Evolutionary conservation across 2,113 vertebrate species (phyloP).

Genomic region (Tursiops truncatus): DNA sequence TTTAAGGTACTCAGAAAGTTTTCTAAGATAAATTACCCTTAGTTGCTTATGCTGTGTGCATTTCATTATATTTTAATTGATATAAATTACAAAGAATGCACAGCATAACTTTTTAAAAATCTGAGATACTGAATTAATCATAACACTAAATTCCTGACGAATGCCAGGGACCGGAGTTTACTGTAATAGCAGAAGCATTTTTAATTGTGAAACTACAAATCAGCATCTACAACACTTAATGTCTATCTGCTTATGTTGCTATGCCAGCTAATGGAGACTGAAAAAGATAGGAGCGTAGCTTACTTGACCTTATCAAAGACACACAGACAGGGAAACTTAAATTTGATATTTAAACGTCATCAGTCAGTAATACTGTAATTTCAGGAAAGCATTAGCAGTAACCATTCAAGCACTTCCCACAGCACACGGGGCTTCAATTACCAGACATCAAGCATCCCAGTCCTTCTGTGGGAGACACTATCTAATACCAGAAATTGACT

Average conservation of each 20-base stretch:
- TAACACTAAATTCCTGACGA: not conserved
- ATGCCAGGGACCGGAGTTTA: not conserved
- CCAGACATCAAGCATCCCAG: not conserved
- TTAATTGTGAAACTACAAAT: not conserved
- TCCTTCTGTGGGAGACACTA: not conserved
- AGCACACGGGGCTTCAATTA: not conserved
- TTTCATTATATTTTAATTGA: not conserved
- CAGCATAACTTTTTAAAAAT: not conserved
- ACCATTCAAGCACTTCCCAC: not conserved
- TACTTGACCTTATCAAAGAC: not conserved
- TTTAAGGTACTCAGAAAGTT: not conserved
- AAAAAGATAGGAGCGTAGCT: not conserved
- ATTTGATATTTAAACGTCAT: conserved; percentile 12
- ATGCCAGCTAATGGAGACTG: not conserved
- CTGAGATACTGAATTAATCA: not conserved
- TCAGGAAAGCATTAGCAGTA: not conserved
- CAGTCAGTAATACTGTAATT: not conserved
- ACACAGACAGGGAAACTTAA: not conserved
- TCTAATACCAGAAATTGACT: not conserved
- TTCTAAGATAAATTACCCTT: not conserved
- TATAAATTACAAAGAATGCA: not conserved
- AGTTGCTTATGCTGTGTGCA: not conserved
- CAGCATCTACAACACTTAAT: not conserved
- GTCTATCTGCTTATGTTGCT: not conserved
- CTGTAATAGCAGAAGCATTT: not conserved